Conservation (phyloP, 2,113 vertebrate species). For the Trogon melanurus region DNA sequence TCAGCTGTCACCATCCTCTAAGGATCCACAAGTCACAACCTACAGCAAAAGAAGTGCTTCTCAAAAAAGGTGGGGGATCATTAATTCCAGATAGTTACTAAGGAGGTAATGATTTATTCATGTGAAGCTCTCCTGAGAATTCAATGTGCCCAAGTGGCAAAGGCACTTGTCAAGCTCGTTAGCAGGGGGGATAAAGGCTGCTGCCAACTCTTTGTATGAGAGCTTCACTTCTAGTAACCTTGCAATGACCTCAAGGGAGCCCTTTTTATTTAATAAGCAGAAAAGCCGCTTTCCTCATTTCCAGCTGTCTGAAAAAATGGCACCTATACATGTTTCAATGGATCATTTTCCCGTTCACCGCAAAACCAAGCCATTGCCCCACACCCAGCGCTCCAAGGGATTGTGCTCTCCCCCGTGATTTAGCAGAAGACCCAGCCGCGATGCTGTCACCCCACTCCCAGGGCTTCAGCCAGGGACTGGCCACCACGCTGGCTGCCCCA, state of each 20-base stretch:
- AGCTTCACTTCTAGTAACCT: background rate
- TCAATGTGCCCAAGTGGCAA: background rate
- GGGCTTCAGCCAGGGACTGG: accelerated
- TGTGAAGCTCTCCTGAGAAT: background rate
- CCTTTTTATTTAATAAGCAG: background rate
- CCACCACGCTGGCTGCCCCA: accelerated
- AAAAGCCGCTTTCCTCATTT: background rate
- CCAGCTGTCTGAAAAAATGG: background rate
- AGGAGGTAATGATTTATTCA: conserved; percentile 31
- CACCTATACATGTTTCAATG: accelerated
- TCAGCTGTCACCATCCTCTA: background rate
- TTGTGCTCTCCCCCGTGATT: accelerated
- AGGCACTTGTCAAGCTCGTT: conserved; percentile 1
- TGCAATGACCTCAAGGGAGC: background rate
- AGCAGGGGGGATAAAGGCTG: background rate
- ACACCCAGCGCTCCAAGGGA: accelerated
- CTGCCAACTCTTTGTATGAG: background rate
- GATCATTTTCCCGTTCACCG: accelerated
- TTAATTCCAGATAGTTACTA: background rate
- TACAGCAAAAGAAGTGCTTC: background rate
- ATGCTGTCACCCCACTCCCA: background rate
- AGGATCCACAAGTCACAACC: conserved; percentile 15
- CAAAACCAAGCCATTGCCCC: background rate
- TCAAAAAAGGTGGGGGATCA: background rate
- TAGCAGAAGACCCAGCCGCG: background rate